Evolutionary conservation across 2,113 vertebrate genomes (phyloP).

Genomic region (Globicephala melas): DNA sequence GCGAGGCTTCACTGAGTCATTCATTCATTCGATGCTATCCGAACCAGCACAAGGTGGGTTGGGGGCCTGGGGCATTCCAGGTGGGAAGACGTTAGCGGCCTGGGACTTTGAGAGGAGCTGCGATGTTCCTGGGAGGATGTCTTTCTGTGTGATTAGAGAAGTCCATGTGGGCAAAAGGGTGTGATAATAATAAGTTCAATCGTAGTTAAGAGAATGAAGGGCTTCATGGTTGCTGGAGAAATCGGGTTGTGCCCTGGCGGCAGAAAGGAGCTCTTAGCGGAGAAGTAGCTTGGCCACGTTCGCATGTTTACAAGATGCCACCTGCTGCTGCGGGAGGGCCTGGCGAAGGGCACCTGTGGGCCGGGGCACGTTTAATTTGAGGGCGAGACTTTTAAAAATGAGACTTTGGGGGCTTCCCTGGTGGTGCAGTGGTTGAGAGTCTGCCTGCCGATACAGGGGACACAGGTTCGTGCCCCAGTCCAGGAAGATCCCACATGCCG

Average conservation of each 20-base stretch:
- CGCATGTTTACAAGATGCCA: neutral
- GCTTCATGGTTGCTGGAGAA: neutral
- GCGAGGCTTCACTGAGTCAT: neutral
- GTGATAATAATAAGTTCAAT: neutral
- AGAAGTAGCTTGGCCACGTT: neutral
- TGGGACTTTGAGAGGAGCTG: neutral
- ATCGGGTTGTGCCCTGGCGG: neutral
- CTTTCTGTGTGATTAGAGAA: neutral
- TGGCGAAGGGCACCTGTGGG: neutral
- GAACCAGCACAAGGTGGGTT: neutral
- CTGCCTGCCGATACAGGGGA: no score
- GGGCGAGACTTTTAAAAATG: neutral
- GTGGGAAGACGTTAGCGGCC: neutral
- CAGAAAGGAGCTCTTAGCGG: neutral
- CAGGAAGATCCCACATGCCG: no score
- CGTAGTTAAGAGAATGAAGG: neutral
- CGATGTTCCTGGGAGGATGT: neutral
- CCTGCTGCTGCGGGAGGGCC: neutral
- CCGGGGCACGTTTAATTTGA: neutral
- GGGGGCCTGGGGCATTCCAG: neutral
- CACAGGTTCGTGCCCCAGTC: accelerated
- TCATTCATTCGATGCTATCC: neutral
- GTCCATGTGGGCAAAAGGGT: neutral
- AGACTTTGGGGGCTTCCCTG: neutral
- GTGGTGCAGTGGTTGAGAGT: no score